A percentile compares a stretch with the other conserved stretches of the same genome.
These are phyloP conservation scores for Oscheius sp. DNA, from an alignment of 2,888 invertebrate species.

Conservation along the genomic window DNA sequence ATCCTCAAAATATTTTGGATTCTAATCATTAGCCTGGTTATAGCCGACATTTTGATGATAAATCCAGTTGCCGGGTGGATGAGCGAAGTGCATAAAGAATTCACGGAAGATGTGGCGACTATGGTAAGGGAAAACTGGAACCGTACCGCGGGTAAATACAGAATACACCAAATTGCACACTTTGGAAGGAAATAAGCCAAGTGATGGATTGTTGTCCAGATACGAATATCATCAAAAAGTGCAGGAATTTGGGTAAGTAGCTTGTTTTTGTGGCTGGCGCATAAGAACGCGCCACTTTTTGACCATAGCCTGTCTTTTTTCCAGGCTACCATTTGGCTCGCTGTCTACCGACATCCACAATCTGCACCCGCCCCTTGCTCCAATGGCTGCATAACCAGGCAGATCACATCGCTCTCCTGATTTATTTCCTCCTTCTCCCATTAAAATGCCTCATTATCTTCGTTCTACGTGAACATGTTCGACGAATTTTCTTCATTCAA, in stretches of 20 bases:
- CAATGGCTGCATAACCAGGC: conserved; percentile 52
- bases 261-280: no score
- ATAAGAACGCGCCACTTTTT: no score
- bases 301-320: not conserved
- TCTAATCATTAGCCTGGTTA: conserved; percentile 46
- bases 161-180: conserved; percentile 2
- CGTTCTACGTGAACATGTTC: conserved; percentile 54
- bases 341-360: not conserved
- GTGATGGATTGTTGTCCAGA: conserved; percentile 3
- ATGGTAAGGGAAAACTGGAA: not conserved
- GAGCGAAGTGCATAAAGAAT: conserved; percentile 6
- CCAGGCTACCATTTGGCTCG: not conserved
- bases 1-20: conserved; percentile 45
- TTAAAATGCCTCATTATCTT: conserved; percentile 54
- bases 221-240: not conserved
- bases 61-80: conserved; percentile 26
- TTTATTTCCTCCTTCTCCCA: conserved; percentile 57
- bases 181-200: conserved; percentile 10
- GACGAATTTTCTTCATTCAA: conserved; percentile 50
- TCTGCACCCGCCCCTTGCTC: conserved; percentile 23
- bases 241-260: conserved; percentile 7
- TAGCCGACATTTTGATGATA: conserved; percentile 39
- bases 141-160: not conserved
- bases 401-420: conserved; percentile 47
- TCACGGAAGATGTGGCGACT: not conserved